A percentile compares a stretch with the other conserved stretches of the same genome.
Evolutionary conservation across 2,888 invertebrate species (phyloP).

Genomic region (Sylvicola cinctus): DNA sequence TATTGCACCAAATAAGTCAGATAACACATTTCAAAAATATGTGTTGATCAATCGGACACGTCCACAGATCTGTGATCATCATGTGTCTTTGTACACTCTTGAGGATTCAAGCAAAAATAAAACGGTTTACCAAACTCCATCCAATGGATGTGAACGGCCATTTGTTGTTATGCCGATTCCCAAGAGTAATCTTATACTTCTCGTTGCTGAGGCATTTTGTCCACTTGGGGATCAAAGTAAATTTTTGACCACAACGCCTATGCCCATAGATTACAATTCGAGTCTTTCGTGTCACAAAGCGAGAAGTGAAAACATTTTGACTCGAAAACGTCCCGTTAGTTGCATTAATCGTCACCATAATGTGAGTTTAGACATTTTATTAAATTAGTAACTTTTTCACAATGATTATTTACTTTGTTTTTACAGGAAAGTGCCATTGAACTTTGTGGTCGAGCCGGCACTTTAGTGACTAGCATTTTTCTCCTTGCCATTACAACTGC

Average conservation of each 20-base stretch:
- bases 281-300: slow-evolving; percentile 38
- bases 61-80: slow-evolving; percentile 69
- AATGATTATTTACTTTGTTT: slow-evolving; percentile 6
- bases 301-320: slow-evolving; percentile 30
- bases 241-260: no score
- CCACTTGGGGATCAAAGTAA: slow-evolving; percentile 22
- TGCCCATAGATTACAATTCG: slow-evolving; percentile 18
- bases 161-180: slow-evolving; percentile 56
- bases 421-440: slow-evolving; percentile 45
- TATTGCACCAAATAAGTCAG: no score
- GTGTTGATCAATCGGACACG: slow-evolving; percentile 36
- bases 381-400: background rate
- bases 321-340: slow-evolving; percentile 45
- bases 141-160: slow-evolving; percentile 31
- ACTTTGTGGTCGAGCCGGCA: slow-evolving; percentile 33
- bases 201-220: slow-evolving; percentile 52
- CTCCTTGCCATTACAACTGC: background rate
- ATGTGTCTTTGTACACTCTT: slow-evolving; percentile 32
- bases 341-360: slow-evolving; percentile 48
- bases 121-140: slow-evolving; percentile 27
- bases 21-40: background rate
- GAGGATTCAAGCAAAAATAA: slow-evolving; percentile 28
- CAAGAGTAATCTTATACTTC: slow-evolving; percentile 54
- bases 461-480: slow-evolving; percentile 1
- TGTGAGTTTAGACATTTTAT: slow-evolving; percentile 29